A percentile compares a stretch with the other conserved stretches of the same genome.
Conservation (phyloP, 2,113 vertebrate genomes). For the Oceanites oceanicus region DNA sequence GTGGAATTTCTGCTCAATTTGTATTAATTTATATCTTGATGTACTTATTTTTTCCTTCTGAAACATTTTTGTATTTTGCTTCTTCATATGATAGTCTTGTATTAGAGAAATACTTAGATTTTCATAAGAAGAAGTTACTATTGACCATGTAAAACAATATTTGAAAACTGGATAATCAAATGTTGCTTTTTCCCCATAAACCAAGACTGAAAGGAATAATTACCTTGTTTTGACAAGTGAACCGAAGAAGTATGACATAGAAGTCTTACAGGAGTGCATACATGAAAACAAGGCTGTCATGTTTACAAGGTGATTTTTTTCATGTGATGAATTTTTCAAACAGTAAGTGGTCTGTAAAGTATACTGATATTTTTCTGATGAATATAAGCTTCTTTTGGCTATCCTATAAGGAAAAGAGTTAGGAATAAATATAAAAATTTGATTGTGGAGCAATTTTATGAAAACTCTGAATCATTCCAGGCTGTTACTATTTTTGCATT, state of each 20-base stretch:
- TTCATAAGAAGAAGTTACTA: not conserved
- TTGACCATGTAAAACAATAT: constrained; percentile 1
- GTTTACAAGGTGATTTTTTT: constrained; percentile 65
- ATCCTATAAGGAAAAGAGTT: not conserved
- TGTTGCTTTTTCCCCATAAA: constrained; percentile 1
- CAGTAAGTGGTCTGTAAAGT: constrained; percentile 3
- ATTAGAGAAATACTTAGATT: not conserved
- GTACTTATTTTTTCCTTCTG: not conserved
- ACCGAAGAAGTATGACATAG: constrained; percentile 28
- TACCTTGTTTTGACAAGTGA: constrained; percentile 68
- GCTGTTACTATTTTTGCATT: not conserved
- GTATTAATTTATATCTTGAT: not conserved
- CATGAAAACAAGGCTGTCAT: constrained; percentile 54
- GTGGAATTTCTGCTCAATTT: not conserved
- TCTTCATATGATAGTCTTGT: not conserved
- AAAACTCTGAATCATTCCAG: not conserved
- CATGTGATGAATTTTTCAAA: constrained; percentile 42
- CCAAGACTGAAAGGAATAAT: constrained; percentile 39
- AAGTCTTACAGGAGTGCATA: constrained; percentile 34
- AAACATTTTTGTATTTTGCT: not conserved
- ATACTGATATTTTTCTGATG: not conserved
- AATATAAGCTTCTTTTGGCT: not conserved
- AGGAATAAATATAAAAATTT: not conserved
- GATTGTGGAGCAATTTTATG: not conserved
- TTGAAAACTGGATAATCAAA: not conserved